A percentile compares a stretch with the other conserved stretches of the same genome.
These are phyloP conservation scores for Leptoteleia sp. DNA, from an alignment of 1,140 invertebrate species.

Conservation along the genomic window DNA sequence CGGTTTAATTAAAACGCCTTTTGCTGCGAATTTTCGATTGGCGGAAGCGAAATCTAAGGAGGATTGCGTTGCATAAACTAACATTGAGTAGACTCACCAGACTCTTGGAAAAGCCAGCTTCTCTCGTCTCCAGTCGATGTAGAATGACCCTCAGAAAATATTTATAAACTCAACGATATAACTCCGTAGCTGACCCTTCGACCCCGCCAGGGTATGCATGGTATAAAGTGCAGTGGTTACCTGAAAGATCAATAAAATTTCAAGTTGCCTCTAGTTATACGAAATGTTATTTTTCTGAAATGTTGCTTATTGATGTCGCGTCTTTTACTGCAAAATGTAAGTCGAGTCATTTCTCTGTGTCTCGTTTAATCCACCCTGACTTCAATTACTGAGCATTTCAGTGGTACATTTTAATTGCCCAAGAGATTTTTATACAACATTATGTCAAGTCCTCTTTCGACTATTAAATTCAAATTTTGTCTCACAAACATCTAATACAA, in stretches of 20 bases:
- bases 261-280: slow-evolving; percentile 41
- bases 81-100: slow-evolving; percentile 38
- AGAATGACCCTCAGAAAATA: slow-evolving; percentile 64
- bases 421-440: no score
- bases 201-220: slow-evolving; percentile 46
- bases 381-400: no score
- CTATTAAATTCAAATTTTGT: no score
- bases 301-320: slow-evolving; percentile 31
- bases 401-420: no score
- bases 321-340: slow-evolving; percentile 38
- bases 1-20: slow-evolving; percentile 27
- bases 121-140: slow-evolving; percentile 46
- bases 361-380: slow-evolving; percentile 27
- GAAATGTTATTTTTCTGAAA: slow-evolving; percentile 48
- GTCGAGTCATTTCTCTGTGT: slow-evolving; percentile 31
- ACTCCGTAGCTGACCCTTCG: slow-evolving; percentile 59
- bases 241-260: slow-evolving; percentile 64
- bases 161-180: slow-evolving; percentile 62
- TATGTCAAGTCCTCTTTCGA: no score
- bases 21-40: background rate
- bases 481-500: no score
- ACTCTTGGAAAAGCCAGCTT: slow-evolving; percentile 51
- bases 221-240: slow-evolving; percentile 65
- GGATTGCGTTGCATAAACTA: slow-evolving; percentile 44
- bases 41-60: slow-evolving; percentile 1